Evolutionary conservation across 92 coral and sea anemone genomes (phyloP).

Genomic region (Hydrozoanthus gracilis): DNA sequence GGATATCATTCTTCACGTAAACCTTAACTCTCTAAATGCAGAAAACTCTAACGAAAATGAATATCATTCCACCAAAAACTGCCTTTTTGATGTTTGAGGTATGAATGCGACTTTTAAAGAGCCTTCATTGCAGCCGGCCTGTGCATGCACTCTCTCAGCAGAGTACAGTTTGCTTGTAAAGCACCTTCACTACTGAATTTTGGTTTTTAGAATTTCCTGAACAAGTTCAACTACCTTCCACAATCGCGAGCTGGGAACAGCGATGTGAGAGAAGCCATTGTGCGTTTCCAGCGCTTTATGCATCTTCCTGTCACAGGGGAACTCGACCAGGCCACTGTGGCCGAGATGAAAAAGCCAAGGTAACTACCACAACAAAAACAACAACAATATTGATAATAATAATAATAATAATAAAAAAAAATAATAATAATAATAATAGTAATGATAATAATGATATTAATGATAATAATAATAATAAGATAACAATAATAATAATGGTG

Average conservation of each 20-base stretch:
- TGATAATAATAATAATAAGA: too few species aligned
- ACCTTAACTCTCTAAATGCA: too few species aligned
- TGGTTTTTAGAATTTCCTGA: background rate
- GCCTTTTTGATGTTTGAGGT: too few species aligned
- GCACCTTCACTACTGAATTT: background rate
- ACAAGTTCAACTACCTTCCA: conserved; percentile 4
- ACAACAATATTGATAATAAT: background rate
- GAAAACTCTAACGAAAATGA: too few species aligned
- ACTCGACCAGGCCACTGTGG: background rate
- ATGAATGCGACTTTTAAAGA: too few species aligned
- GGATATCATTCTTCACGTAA: too few species aligned
- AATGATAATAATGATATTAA: background rate
- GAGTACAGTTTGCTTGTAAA: too few species aligned
- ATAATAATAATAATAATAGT: background rate
- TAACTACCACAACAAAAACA: background rate
- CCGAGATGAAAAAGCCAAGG: conserved; percentile 8
- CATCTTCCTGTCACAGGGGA: conserved; percentile 21
- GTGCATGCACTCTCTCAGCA: too few species aligned
- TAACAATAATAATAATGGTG: too few species aligned
- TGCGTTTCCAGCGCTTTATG: background rate
- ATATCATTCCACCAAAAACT: too few species aligned
- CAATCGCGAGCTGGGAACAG: background rate
- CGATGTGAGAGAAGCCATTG: background rate
- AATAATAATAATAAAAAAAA: background rate
- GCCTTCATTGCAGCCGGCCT: too few species aligned